Percentiles rank a stretch among this genome's conserved stretches.
These are phyloP conservation scores for Drosophila anomalata DNA, from an alignment of 2,888 invertebrate genomes.

Conservation along the genomic window DNA sequence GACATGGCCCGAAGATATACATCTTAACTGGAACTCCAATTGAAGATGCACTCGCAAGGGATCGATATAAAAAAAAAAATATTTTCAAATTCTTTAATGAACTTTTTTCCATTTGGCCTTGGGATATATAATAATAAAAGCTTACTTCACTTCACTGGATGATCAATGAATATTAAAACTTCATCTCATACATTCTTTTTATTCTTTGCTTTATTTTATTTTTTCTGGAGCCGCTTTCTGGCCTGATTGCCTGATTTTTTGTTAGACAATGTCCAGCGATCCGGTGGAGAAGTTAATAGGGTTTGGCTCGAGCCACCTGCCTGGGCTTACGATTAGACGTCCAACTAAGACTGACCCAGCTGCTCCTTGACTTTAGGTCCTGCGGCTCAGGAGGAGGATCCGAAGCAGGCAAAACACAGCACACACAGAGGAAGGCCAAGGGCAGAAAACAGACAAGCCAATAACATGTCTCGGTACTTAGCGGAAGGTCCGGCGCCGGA, in stretches of 20 bases:
- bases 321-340: constrained; percentile 48
- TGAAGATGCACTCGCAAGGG: constrained; percentile 24
- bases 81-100: constrained; percentile 1
- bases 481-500: constrained; percentile 22
- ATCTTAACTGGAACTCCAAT: constrained; percentile 46
- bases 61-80: neutral
- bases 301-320: constrained; percentile 57
- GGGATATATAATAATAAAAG: constrained; percentile 18
- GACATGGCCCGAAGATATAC: constrained; percentile 48
- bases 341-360: constrained; percentile 37
- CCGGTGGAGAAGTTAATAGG: constrained; percentile 29
- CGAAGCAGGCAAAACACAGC: constrained; percentile 6
- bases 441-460: constrained; percentile 31
- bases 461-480: constrained; percentile 63
- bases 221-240: neutral
- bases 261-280: constrained; percentile 20
- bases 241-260: neutral
- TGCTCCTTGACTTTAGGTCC: constrained; percentile 24
- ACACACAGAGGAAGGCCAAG: constrained; percentile 6
- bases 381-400: constrained; percentile 31
- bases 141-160: neutral
- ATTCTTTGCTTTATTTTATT: constrained; percentile 10
- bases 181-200: neutral
- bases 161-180: constrained; percentile 36
- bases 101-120: constrained; percentile 21